Evolutionary conservation across 2,888 invertebrate species (phyloP), one percentile per base, ranked within the genome.

Genomic region (Noctua comes): DNA sequence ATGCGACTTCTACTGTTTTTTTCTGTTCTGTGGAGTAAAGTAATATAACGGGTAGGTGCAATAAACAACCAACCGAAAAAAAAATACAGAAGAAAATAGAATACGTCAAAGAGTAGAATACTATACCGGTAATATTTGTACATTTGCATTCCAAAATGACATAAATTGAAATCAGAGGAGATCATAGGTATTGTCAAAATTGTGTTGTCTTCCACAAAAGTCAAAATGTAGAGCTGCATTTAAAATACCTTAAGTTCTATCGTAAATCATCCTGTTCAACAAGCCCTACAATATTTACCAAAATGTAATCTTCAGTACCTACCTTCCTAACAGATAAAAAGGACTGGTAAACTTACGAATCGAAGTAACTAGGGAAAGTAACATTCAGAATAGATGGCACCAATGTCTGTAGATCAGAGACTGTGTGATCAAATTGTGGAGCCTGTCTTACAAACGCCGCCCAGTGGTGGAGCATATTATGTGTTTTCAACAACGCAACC

Each of bases 341-440:
- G 54, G 43, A 46, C 27, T 46, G 13, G 36, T 62, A 57, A 66
- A 13, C 59, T 40, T 51, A 70, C 65, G 70, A 36, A 70, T 36
- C 74, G 31, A 40, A 72, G 75, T 76, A 65, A 75, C 13, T 43
- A 66, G 16, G 24, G 48, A 46, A 36, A 21, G 54, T 21, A 59
- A 57, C 11, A 59, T 40, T 64, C 36, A 36, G 21, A 74, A 78
- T 43, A 82, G 21, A 73, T 70, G 69, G 59, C 48, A 59, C 77
- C 83, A 91, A 95, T 94, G 94, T 93, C 95, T 84, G 85, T 94
- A 89, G 93, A 94, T 76, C 91, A 92, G 88, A 92, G 91, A 87
- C 91, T 95, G 74, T 94, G 93, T 77, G 85, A 92, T 81, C 93
- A 94, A 81, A 92, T 95, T 46, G 46, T 46, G 46, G 46, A 46